These are phyloP conservation scores for Coracias cyanogaster DNA, from an alignment of 2,797 vertebrate genomes.

Conservation along the genomic window DNA sequence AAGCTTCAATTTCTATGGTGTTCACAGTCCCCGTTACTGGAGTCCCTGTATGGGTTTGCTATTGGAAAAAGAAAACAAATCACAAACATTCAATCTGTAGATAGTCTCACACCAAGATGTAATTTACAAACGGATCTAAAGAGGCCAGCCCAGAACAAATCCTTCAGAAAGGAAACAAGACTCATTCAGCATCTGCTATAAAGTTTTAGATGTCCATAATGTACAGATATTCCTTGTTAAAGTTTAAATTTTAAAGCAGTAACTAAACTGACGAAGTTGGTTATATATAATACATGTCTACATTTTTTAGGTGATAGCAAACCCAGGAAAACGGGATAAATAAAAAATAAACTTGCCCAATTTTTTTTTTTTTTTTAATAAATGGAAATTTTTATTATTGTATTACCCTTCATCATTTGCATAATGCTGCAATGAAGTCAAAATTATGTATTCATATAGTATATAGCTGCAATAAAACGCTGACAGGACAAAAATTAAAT, in stretches of 20 bases:
- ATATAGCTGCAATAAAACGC: background rate
- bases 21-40: constrained; percentile 83
- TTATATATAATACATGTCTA: background rate
- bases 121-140: background rate
- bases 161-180: background rate
- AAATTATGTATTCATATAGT: background rate
- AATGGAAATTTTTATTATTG: background rate
- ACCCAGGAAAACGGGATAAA: background rate
- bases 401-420: background rate
- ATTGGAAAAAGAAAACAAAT: constrained; percentile 75
- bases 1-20: constrained; percentile 91
- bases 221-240: rapidly evolving
- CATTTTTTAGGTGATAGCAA: background rate
- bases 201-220: background rate
- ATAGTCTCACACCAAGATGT: background rate
- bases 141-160: background rate
- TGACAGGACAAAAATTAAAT: background rate
- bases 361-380: background rate
- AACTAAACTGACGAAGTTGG: background rate
- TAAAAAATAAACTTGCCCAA: background rate
- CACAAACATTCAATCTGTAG: constrained; percentile 22
- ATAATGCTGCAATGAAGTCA: background rate
- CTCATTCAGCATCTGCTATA: background rate
- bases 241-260: background rate
- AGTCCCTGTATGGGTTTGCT: constrained; percentile 87